Conservation (phyloP, 2,113 vertebrate species). For the Pollimyrus isidori region DNA sequence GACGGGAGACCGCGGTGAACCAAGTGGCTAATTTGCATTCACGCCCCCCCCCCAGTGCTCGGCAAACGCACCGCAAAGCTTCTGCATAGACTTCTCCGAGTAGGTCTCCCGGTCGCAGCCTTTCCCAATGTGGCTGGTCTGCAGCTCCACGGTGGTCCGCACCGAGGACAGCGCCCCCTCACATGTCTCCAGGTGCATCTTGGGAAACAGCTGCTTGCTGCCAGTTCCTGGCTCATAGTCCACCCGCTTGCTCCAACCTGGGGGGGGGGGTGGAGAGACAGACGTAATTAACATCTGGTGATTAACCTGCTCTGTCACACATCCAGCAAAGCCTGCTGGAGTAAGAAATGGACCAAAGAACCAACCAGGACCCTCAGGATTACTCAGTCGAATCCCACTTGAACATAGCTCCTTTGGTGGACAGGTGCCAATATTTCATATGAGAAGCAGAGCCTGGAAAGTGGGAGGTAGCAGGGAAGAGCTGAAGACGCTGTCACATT, state of each 20-base stretch:
- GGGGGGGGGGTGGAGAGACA: not conserved
- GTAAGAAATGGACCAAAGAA: not conserved
- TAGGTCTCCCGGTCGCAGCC: conserved; percentile 91
- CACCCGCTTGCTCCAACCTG: conserved; percentile 83
- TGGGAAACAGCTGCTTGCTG: conserved; percentile 81
- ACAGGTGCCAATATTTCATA: not conserved
- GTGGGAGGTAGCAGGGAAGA: not conserved
- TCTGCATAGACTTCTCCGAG: conserved; percentile 87
- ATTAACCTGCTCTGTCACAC: not conserved
- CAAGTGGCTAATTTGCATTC: not conserved
- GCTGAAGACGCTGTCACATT: too few relatives aligned
- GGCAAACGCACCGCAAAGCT: conserved; percentile 77
- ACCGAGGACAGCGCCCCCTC: conserved; percentile 81
- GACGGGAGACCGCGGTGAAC: too few relatives aligned
- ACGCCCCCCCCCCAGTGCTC: not conserved
- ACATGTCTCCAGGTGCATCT: conserved; percentile 85
- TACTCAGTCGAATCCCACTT: not conserved
- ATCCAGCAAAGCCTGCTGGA: not conserved
- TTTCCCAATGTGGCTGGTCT: conserved; percentile 83
- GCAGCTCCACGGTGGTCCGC: conserved; percentile 76
- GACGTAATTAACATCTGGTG: not conserved
- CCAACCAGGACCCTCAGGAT: not conserved
- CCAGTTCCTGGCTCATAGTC: conserved; percentile 87
- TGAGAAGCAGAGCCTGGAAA: too few relatives aligned
- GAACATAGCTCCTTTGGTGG: not conserved